phyloP scores from a whole-genome alignment of 2,888 invertebrate species.

The Andrena marginata region DNA sequence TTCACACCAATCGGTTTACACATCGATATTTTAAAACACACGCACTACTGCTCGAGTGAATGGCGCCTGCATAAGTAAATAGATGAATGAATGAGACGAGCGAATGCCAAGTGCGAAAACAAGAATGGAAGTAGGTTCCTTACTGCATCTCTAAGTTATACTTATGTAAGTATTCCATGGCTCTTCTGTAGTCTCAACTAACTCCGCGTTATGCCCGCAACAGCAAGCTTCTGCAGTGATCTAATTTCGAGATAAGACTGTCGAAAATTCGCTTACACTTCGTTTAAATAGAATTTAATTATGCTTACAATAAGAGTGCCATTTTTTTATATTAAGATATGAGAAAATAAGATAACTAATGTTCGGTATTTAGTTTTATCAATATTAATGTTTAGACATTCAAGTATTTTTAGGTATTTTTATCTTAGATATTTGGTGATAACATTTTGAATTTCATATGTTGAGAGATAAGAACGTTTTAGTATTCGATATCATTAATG shows the following conservation, averaged over 20 bases:
- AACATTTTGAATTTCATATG: not conserved
- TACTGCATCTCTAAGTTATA: not conserved
- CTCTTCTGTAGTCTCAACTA: constrained; percentile 16
- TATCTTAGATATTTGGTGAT: not conserved
- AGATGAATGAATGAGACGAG: constrained; percentile 48
- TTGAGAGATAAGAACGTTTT: not conserved
- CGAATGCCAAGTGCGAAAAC: constrained; percentile 49
- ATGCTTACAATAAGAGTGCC: not conserved
- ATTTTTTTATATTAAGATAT: not conserved
- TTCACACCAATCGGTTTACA: constrained; percentile 29
- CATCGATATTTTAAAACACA: constrained; percentile 36
- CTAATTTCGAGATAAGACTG: not conserved
- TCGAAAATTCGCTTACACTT: not conserved
- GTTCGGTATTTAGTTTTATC: not conserved
- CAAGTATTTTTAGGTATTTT: not conserved
- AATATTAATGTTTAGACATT: not conserved
- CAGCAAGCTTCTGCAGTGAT: not conserved
- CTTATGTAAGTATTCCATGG: constrained; percentile 23
- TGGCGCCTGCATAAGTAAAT: constrained; percentile 53
- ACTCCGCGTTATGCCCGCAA: constrained; percentile 12
- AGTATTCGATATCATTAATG: no score
- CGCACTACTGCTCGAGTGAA: constrained; percentile 25
- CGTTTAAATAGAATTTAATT: not conserved
- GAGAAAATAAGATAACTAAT: not conserved
- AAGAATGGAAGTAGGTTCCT: constrained; percentile 43